These are phyloP conservation scores for Pseudorectes ferrugineus DNA, from an alignment of 2,113 vertebrate genomes.

Conservation along the genomic window DNA sequence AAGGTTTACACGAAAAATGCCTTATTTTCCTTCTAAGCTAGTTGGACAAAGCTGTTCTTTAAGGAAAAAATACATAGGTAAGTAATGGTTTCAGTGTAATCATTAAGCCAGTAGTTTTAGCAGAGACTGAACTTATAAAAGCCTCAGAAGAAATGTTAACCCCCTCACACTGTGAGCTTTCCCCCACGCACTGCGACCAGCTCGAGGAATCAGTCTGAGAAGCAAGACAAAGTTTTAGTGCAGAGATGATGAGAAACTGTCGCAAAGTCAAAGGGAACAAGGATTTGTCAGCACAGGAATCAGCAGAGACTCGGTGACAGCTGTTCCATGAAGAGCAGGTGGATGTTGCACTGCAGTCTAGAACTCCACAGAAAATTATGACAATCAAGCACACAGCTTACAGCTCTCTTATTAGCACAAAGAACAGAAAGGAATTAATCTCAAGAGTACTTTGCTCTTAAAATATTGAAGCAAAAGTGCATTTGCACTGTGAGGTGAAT, in stretches of 20 bases:
- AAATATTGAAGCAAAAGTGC: not conserved
- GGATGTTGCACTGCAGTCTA: not conserved
- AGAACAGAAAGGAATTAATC: not conserved
- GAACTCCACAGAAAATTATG: not conserved
- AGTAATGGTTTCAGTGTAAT: not conserved
- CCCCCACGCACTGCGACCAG: accelerated
- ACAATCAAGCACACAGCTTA: not conserved
- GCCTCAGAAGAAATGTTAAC: not conserved
- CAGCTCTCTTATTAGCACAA: not conserved
- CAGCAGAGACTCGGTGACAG: not conserved
- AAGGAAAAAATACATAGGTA: not conserved
- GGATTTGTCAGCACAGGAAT: not conserved
- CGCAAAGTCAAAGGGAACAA: not conserved
- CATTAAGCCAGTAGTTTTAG: not conserved
- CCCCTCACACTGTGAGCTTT: not conserved
- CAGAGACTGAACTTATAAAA: not conserved
- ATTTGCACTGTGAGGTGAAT: not conserved
- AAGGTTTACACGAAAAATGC: not conserved
- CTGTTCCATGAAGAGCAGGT: not conserved
- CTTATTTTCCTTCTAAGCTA: not conserved
- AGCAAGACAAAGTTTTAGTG: not conserved
- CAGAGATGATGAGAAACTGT: not conserved
- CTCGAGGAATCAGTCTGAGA: not conserved
- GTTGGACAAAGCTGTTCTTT: not conserved
- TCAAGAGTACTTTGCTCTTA: not conserved